phyloP scores from a whole-genome alignment of 2,113 vertebrate genomes.

The Apistogramma diplotaenia region DNA sequence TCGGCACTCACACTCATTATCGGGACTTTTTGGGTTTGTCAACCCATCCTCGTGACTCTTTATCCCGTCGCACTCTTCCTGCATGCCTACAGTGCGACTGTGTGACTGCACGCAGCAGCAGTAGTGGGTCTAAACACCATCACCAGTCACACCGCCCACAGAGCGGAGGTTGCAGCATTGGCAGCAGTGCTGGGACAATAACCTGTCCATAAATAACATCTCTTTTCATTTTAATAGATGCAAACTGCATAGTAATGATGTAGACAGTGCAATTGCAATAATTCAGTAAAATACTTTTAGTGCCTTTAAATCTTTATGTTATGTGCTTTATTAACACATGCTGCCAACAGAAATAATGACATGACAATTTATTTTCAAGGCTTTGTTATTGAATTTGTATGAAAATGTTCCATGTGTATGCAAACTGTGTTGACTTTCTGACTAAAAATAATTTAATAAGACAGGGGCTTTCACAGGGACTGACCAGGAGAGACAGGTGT shows the following conservation, averaged over 20 bases:
- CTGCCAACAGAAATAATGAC: not conserved
- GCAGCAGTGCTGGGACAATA: slow-evolving; percentile 54
- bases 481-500: not conserved
- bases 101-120: slow-evolving; percentile 32
- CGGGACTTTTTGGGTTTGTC: slow-evolving; percentile 4
- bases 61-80: not conserved
- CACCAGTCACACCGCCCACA: slow-evolving; percentile 55
- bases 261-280: not conserved
- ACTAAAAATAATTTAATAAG: not conserved
- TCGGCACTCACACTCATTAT: slow-evolving; percentile 25
- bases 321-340: not conserved
- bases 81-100: slow-evolving; percentile 27
- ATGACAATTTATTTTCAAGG: too few species aligned
- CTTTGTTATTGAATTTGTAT: not conserved
- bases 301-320: slow-evolving; percentile 15
- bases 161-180: slow-evolving; percentile 64
- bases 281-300: not conserved
- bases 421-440: not conserved
- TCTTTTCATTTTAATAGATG: slow-evolving; percentile 49
- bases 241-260: slow-evolving; percentile 38
- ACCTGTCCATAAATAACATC: slow-evolving; percentile 64
- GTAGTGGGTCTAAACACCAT: slow-evolving; percentile 43
- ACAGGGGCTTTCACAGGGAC: not conserved
- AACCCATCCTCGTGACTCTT: slow-evolving; percentile 4
- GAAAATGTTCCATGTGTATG: not conserved